These are phyloP conservation scores for Cataglyphis altisquamis DNA, from an alignment of 2,888 invertebrate genomes.

Conservation along the genomic window DNA sequence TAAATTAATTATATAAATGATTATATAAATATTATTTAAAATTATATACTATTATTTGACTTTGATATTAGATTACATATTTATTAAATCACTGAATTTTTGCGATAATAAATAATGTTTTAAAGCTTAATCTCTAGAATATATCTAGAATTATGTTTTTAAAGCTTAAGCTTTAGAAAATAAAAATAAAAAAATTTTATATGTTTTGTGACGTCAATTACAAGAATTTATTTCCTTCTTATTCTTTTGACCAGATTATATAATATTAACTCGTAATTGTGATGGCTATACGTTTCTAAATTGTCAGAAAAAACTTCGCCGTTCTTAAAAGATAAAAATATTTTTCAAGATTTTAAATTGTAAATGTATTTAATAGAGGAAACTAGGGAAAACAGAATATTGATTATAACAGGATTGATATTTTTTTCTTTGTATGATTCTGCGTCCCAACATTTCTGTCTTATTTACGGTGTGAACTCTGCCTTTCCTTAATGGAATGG, in stretches of 20 bases:
- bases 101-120: no score
- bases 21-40: neutral
- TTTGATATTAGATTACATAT: neutral
- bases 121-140: neutral
- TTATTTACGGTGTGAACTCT: neutral
- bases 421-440: neutral
- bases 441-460: neutral
- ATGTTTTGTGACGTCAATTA: neutral
- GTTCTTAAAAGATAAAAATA: neutral
- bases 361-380: neutral
- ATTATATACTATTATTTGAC: no score
- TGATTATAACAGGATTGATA: neutral
- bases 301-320: neutral
- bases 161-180: neutral
- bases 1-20: neutral
- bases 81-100: neutral
- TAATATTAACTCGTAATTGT: neutral
- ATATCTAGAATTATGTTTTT: no score
- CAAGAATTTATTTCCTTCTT: neutral
- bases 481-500: constrained; percentile 14
- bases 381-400: neutral
- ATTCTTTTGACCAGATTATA: neutral
- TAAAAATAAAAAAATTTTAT: neutral
- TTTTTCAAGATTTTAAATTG: neutral
- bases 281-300: neutral